Evolutionary conservation across 2,797 vertebrate species (phyloP).

Genomic region (Sebastes diploproa): DNA sequence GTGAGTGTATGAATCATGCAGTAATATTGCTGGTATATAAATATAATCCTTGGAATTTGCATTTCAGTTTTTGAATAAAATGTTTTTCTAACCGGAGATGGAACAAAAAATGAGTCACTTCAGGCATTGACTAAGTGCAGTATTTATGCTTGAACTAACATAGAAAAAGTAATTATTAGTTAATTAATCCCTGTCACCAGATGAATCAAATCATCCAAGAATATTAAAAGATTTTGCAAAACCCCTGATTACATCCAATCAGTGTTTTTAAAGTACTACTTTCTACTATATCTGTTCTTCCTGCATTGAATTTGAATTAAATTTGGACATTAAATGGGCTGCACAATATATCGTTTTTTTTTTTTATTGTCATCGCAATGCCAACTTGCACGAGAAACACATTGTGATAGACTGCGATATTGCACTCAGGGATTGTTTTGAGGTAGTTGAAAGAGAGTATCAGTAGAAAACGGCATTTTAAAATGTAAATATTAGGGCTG

Average conservation of each 20-base stretch:
- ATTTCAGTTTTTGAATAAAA: neutral
- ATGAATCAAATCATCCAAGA: accelerated
- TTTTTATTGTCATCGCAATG: neutral
- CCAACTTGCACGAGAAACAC: neutral
- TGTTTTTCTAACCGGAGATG: neutral
- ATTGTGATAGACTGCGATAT: neutral
- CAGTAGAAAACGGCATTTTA: neutral
- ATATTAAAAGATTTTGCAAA: neutral
- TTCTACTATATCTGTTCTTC: neutral
- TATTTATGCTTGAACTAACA: neutral
- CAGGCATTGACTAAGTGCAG: neutral
- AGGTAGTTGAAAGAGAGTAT: neutral
- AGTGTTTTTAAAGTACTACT: neutral
- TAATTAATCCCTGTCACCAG: neutral
- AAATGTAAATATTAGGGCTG: no score
- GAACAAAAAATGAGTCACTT: neutral
- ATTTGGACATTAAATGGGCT: neutral
- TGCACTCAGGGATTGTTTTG: neutral
- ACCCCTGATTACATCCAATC: neutral
- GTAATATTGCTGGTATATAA: neutral
- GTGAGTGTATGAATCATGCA: neutral
- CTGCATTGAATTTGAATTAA: neutral
- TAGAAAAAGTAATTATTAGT: neutral
- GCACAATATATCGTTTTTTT: neutral
- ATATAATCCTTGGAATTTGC: neutral